phyloP scores from a whole-genome alignment of 1,140 invertebrate species.

The Melanaphis sacchari region DNA sequence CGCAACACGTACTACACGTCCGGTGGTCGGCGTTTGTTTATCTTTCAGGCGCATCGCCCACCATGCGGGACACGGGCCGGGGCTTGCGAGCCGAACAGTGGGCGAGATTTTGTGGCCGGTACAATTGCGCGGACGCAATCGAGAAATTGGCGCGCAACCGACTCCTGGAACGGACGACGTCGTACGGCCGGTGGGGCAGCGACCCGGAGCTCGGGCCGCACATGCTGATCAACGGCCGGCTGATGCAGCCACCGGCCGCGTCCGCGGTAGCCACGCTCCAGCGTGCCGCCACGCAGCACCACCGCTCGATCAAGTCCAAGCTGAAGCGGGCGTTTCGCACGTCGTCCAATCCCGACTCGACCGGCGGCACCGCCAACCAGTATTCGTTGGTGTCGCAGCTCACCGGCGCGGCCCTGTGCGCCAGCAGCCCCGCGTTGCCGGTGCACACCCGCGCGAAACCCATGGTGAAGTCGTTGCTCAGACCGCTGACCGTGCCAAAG shows the following conservation, averaged over 20 bases:
- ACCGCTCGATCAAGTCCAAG: constrained; percentile 67
- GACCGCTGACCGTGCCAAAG: constrained; percentile 70
- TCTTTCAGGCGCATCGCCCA: constrained; percentile 74
- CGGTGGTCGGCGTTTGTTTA: background rate
- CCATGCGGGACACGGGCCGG: constrained; percentile 74
- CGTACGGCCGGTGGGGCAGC: constrained; percentile 69
- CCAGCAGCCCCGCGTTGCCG: constrained; percentile 70
- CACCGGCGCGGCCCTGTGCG: constrained; percentile 71
- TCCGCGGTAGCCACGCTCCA: constrained; percentile 54
- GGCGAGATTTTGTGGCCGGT: constrained; percentile 79
- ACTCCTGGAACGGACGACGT: constrained; percentile 68
- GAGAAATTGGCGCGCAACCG: constrained; percentile 72
- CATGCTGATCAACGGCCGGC: constrained; percentile 59
- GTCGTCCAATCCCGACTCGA: constrained; percentile 64
- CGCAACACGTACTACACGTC: background rate
- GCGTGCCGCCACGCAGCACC: constrained; percentile 61
- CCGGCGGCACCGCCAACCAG: constrained; percentile 61
- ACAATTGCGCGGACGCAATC: constrained; percentile 78
- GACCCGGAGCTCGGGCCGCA: constrained; percentile 66
- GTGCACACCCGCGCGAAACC: constrained; percentile 64
- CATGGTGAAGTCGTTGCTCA: constrained; percentile 68
- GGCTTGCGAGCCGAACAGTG: constrained; percentile 79
- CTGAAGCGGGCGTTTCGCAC: constrained; percentile 69
- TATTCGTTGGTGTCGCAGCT: constrained; percentile 69
- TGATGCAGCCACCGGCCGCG: constrained; percentile 59